These are phyloP conservation scores for Hydropotes inermis DNA, from an alignment of 2,113 vertebrate genomes.

Conservation along the genomic window DNA sequence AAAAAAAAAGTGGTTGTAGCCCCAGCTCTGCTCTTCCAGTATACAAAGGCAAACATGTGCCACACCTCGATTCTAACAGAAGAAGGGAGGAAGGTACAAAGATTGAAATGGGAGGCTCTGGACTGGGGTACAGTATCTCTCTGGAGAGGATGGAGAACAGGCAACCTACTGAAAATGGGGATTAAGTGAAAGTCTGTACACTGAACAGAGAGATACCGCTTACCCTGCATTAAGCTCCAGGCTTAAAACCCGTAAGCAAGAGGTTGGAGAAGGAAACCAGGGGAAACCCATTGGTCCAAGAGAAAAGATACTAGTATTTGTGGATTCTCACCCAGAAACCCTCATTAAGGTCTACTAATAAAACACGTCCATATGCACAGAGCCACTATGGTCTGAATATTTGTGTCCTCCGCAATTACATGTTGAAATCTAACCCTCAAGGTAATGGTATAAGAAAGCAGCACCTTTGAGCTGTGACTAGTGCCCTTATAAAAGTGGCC, in stretches of 20 bases:
- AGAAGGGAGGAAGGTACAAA: neutral
- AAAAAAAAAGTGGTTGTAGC: neutral
- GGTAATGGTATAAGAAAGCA: neutral
- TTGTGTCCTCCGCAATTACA: neutral
- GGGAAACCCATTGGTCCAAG: neutral
- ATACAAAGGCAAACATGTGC: neutral
- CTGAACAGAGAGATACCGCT: neutral
- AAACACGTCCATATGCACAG: neutral
- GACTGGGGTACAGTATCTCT: neutral
- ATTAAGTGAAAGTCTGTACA: neutral
- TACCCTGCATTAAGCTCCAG: neutral
- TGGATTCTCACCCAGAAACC: neutral
- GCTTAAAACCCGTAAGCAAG: neutral
- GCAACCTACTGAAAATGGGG: neutral
- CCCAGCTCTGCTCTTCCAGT: neutral
- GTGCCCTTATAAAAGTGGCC: neutral
- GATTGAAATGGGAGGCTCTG: neutral
- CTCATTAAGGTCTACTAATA: neutral
- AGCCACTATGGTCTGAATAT: neutral
- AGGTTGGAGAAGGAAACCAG: neutral
- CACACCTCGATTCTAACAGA: neutral
- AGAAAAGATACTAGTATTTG: neutral
- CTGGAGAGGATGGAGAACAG: neutral
- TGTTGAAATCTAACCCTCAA: neutral
- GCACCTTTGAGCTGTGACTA: neutral